A percentile compares a stretch with the other conserved stretches of the same genome.
These are phyloP conservation scores for Dolichoris vasculosae DNA, from an alignment of 1,140 invertebrate species.

Conservation along the genomic window DNA sequence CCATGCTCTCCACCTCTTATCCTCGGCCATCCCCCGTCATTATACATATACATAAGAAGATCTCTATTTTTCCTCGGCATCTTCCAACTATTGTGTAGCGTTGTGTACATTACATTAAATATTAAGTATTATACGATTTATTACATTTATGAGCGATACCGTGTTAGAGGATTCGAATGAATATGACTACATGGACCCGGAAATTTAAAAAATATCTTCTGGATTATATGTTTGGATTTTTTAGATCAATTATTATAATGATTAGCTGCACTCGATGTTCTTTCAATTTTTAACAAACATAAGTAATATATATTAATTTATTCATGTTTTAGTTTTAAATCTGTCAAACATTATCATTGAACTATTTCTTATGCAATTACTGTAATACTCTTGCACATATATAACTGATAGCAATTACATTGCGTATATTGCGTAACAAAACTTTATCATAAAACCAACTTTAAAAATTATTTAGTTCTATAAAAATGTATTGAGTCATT, in stretches of 20 bases:
- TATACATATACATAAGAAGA: constrained; percentile 22
- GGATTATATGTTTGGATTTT: neutral
- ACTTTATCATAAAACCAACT: too few species aligned
- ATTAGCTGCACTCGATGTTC: neutral
- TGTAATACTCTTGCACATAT: too few species aligned
- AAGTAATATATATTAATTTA: too few species aligned
- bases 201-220: neutral
- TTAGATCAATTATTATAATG: neutral
- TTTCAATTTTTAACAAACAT: neutral
- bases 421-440: too few species aligned
- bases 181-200: neutral
- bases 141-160: neutral
- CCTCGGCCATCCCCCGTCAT: neutral
- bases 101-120: constrained; percentile 43
- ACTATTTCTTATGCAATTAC: too few species aligned
- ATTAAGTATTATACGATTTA: neutral
- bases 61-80: constrained; percentile 45
- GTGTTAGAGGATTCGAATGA: neutral
- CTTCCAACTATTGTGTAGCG: constrained; percentile 5
- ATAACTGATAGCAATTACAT: too few species aligned
- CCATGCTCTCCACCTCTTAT: neutral
- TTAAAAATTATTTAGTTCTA: too few species aligned
- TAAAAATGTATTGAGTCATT: too few species aligned
- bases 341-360: too few species aligned
- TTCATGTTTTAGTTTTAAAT: neutral